These are phyloP conservation scores for Podarcis muralis DNA, from an alignment of 2,113 vertebrate genomes.

Conservation along the genomic window DNA sequence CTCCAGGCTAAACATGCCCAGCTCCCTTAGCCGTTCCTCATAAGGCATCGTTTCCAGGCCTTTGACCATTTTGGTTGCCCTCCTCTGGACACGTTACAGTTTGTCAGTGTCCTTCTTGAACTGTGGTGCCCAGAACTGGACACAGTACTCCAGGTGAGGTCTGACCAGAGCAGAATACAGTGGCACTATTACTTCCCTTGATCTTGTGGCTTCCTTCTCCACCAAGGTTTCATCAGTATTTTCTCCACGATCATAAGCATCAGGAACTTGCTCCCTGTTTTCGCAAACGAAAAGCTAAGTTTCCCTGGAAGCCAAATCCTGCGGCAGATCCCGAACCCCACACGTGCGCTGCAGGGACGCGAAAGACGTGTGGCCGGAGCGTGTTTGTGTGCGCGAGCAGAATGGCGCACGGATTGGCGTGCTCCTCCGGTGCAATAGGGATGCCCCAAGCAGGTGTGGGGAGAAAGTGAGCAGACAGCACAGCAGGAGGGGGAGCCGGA, in stretches of 20 bases:
- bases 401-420: fast-evolving
- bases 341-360: too few species aligned
- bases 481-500: background rate
- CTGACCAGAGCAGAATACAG: too few species aligned
- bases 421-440: background rate
- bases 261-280: background rate
- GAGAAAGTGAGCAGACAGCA: background rate
- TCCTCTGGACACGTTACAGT: too few species aligned
- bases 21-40: too few species aligned
- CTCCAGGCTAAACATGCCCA: too few species aligned
- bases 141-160: too few species aligned
- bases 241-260: too few species aligned
- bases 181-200: too few species aligned
- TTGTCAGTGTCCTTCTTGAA: too few species aligned
- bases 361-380: background rate
- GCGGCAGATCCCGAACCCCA: background rate
- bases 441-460: background rate
- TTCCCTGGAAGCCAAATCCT: background rate
- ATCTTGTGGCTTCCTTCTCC: background rate
- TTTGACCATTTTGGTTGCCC: too few species aligned
- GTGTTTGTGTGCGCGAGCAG: background rate
- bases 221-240: background rate
- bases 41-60: too few species aligned
- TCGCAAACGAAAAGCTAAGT: background rate
- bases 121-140: too few species aligned